phyloP scores from a whole-genome alignment of 1,140 invertebrate genomes.

The Apis mellifera region Amel_HAv3.1 CM009934.2:3679001-3679500 shows the following conservation, averaged over 20 bases:
- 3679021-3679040: slow-evolving; percentile 58
- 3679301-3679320: not conserved
- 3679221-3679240: not conserved
- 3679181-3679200: not conserved
- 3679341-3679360: not conserved
- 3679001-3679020: slow-evolving; percentile 34
- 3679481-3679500: not conserved
- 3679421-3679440: slow-evolving; percentile 10
- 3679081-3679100: slow-evolving; percentile 52
- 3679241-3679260: not conserved
- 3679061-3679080: slow-evolving; percentile 58
- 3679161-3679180: not conserved
- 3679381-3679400: slow-evolving; percentile 10
- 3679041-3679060: slow-evolving; percentile 54
- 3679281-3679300: too few relatives aligned
- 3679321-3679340: not conserved
- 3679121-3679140: slow-evolving; percentile 42
- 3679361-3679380: not conserved
- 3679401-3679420: slow-evolving; percentile 31
- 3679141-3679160: not conserved
- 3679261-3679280: not conserved
- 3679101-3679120: slow-evolving; percentile 40
- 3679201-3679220: not conserved
- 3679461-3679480: not conserved
- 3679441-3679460: not conserved